Evolutionary conservation across 2,797 vertebrate genomes (phyloP), one percentile per base, ranked within the genome.

Genomic region (Micromesistius poutassou): DNA sequence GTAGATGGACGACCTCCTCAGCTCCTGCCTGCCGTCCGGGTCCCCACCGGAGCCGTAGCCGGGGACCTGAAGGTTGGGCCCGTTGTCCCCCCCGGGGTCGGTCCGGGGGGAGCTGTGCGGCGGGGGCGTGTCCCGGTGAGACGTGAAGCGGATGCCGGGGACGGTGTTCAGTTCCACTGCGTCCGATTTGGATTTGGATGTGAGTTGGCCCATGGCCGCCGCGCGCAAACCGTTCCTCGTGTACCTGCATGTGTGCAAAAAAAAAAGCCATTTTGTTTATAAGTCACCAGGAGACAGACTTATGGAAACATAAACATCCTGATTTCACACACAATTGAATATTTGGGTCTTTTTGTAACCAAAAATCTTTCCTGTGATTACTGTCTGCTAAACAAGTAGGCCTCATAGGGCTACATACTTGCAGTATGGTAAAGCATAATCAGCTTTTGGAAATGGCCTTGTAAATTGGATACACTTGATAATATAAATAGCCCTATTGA

Each of bases 1-100:
- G 33, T 94, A 94, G 80, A 94, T 78, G 75, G 93, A 94, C 0
- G 86, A 84, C 3, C 92, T 84, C 16, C 88, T 86, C 73, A 40
- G 1, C 25, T 88, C 84, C 73, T 72, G 72, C 78, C 78, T 76
- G 0, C 87, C 86, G 36, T 74, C 81, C 30, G 13, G 75, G 0
- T 77, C 76, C 19, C 87, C 86, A 0, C 74, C 42, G 79, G 1
- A 74, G n/a, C 74, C 42, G 79, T 1, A 74, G n/a, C 77, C 78
- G 1, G 89, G 86, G 6, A 71, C 19, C 6, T 16, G 70, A 8
- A 71, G 70, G 5, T 19, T 30, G 28, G 31, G 14, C 30, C 14
- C 13, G 13, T 8, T 71, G 4, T 71, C 30, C 5, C 31, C 30
- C 5, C 31, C 62, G n/a, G 2, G 62, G 12, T 9, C 25, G n/a